Percentiles rank a stretch among this genome's conserved stretches.
Conservation (phyloP, 2,797 vertebrate genomes). For the Thamnophis elegans region DNA sequence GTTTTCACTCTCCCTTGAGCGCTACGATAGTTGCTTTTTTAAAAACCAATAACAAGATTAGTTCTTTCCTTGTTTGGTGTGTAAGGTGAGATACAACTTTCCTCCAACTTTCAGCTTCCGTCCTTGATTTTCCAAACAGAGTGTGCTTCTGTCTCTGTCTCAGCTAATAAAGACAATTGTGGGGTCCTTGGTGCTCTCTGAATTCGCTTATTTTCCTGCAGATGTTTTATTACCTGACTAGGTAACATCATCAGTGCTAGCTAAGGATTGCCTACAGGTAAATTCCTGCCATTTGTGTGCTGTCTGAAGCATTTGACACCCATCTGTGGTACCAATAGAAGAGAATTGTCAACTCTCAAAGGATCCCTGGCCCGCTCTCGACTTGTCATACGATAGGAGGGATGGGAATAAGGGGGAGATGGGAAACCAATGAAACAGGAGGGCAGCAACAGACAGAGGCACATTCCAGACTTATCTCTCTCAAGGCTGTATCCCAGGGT, state of each 20-base stretch:
- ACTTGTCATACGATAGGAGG: too few relatives aligned
- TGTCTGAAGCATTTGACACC: not conserved
- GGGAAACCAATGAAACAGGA: too few relatives aligned
- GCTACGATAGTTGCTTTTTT: not conserved
- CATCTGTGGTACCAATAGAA: not conserved
- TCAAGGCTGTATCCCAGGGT: too few relatives aligned
- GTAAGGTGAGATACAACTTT: not conserved
- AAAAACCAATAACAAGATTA: not conserved
- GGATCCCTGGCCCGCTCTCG: too few relatives aligned
- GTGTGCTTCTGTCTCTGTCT: not conserved
- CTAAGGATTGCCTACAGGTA: not conserved
- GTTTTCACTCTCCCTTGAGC: not conserved
- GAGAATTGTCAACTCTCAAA: too few relatives aligned
- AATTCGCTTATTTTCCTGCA: not conserved
- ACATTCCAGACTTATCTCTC: too few relatives aligned
- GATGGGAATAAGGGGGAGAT: too few relatives aligned
- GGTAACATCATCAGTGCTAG: not conserved
- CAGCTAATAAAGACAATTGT: not conserved
- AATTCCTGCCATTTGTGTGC: not conserved
- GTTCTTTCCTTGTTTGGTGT: not conserved
- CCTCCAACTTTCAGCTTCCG: not conserved
- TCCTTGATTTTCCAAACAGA: not conserved
- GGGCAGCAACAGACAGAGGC: too few relatives aligned
- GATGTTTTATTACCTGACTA: not conserved
- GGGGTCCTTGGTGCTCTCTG: not conserved